A percentile compares a stretch with the other conserved stretches of the same genome.
phyloP scores from a whole-genome alignment of 2,888 invertebrate genomes.

The Hirtodrosophila confusa region DNA sequence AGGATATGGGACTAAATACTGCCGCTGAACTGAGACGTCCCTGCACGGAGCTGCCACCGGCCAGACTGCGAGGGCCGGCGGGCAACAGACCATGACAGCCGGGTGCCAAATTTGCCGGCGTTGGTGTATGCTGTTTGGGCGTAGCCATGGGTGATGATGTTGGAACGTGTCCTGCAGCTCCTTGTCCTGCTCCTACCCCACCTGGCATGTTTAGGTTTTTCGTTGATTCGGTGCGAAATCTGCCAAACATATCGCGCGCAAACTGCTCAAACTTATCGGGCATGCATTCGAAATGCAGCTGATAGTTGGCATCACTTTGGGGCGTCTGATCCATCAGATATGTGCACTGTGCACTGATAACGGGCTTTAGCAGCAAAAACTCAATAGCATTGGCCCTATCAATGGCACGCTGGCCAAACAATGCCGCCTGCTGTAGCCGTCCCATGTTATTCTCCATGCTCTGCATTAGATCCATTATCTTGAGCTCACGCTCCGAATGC shows the following conservation, averaged over 20 bases:
- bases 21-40: constrained; percentile 83
- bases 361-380: constrained; percentile 92
- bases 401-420: constrained; percentile 92
- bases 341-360: constrained; percentile 90
- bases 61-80: constrained; percentile 28
- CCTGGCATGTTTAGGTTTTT: background rate
- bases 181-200: too few species aligned
- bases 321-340: constrained; percentile 92
- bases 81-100: constrained; percentile 45
- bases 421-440: constrained; percentile 93
- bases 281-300: constrained; percentile 92
- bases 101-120: constrained; percentile 67
- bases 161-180: background rate
- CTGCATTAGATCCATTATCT: constrained; percentile 94
- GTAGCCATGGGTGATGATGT: constrained; percentile 60
- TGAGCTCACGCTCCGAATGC: constrained; percentile 93
- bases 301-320: constrained; percentile 91
- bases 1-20: constrained; percentile 89
- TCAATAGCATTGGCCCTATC: constrained; percentile 94
- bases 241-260: constrained; percentile 89
- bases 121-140: constrained; percentile 85
- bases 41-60: constrained; percentile 68
- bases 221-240: constrained; percentile 88
- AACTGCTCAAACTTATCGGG: constrained; percentile 90
- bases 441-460: constrained; percentile 93